These are phyloP conservation scores for Sitta carolinensis DNA, from an alignment of 2,797 vertebrate species.

Conservation along the genomic window DNA sequence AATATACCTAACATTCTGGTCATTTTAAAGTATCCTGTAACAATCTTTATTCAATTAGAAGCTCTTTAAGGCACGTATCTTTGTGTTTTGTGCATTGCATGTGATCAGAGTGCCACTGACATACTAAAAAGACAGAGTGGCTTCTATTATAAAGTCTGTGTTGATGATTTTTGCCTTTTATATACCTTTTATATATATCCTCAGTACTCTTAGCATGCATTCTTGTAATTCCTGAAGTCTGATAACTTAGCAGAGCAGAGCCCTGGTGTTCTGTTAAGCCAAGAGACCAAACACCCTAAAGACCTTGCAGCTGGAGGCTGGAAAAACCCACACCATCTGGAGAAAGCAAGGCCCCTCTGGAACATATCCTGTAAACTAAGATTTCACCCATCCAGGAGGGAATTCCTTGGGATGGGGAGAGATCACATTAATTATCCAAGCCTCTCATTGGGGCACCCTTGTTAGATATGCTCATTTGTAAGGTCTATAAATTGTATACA, in stretches of 20 bases:
- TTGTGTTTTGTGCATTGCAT: not conserved
- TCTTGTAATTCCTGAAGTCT: not conserved
- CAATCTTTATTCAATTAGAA: not conserved
- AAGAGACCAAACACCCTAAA: not conserved
- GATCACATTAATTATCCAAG: not conserved
- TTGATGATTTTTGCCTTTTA: not conserved
- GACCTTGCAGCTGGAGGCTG: not conserved
- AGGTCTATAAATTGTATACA: not conserved
- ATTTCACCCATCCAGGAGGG: not conserved
- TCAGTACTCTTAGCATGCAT: not conserved
- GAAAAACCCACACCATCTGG: not conserved
- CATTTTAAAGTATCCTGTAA: not conserved
- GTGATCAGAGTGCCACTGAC: not conserved
- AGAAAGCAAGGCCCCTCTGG: not conserved
- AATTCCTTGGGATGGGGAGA: not conserved
- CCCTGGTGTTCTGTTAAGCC: not conserved
- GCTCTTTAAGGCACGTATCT: not conserved
- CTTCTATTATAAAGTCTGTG: not conserved
- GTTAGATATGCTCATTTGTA: not conserved
- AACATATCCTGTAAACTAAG: not conserved
- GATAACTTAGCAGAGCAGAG: not conserved
- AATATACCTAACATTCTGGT: not conserved
- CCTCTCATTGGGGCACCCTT: not conserved
- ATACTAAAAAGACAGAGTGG: not conserved
- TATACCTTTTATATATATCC: not conserved